Conservation (phyloP, 1,140 invertebrate species). For the Bombus sibiricus region DNA sequence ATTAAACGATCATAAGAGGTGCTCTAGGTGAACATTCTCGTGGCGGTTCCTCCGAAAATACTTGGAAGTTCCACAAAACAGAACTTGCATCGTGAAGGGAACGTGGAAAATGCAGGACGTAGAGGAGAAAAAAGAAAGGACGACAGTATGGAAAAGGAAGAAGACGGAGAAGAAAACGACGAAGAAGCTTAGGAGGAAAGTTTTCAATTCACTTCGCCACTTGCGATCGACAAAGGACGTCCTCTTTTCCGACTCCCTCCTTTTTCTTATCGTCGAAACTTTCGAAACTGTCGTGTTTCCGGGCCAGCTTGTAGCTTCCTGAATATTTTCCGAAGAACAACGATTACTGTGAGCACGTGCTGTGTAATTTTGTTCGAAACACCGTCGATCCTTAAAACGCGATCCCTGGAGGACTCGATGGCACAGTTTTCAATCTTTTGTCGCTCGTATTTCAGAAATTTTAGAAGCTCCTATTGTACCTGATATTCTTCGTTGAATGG, state of each 20-base stretch:
- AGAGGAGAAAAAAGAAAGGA: slow-evolving; percentile 13
- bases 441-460: neutral
- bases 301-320: slow-evolving; percentile 39
- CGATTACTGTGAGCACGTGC: slow-evolving; percentile 31
- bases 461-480: neutral
- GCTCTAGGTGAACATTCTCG: slow-evolving; percentile 1
- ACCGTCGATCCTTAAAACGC: neutral
- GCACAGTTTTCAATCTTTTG: neutral
- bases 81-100: neutral
- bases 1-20: slow-evolving; percentile 11
- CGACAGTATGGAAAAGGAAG: neutral
- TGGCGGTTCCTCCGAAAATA: slow-evolving; percentile 30
- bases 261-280: slow-evolving; percentile 43
- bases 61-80: slow-evolving; percentile 47
- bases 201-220: slow-evolving; percentile 62
- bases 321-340: slow-evolving; percentile 60
- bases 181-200: slow-evolving; percentile 56
- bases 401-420: neutral
- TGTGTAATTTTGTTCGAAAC: slow-evolving; percentile 9
- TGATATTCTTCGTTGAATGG: neutral
- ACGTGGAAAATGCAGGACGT: slow-evolving; percentile 41
- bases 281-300: slow-evolving; percentile 47
- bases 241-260: neutral
- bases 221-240: slow-evolving; percentile 47
- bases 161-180: too few species aligned